phyloP scores from a whole-genome alignment of 2,888 invertebrate species.

The Apeira syringaria region DNA sequence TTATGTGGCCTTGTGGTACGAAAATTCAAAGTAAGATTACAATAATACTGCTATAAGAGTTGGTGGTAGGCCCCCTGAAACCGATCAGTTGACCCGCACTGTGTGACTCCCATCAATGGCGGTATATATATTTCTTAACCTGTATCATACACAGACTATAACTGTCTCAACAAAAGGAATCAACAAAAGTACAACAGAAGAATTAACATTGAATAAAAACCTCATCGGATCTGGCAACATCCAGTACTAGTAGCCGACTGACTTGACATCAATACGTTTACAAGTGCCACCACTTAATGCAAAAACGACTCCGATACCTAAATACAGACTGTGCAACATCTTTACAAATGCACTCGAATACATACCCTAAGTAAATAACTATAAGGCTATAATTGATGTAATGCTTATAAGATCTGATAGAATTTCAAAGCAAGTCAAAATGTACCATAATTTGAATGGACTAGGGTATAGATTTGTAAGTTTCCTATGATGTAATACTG shows the following conservation, averaged over 20 bases:
- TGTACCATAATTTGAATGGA: constrained; percentile 9
- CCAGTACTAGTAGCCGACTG: constrained; percentile 16
- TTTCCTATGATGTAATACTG: constrained; percentile 46
- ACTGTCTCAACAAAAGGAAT: too few species aligned
- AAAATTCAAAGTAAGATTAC: too few species aligned
- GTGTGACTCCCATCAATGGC: too few species aligned
- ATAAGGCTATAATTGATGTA: constrained; percentile 6
- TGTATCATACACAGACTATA: too few species aligned
- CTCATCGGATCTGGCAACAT: constrained; percentile 14
- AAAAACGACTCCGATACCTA: constrained; percentile 25
- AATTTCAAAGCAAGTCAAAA: constrained; percentile 8
- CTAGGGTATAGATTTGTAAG: constrained; percentile 24
- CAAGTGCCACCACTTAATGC: constrained; percentile 21
- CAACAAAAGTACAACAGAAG: too few species aligned
- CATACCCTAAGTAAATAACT: constrained; percentile 1
- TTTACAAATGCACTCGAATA: constrained; percentile 9
- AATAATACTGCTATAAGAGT: too few species aligned
- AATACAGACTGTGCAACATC: constrained; percentile 7
- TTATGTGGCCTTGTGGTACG: too few species aligned
- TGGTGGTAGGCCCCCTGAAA: too few species aligned
- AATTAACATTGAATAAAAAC: constrained; percentile 1
- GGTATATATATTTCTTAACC: too few species aligned
- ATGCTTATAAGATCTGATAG: background rate
- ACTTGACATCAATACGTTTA: constrained; percentile 23
- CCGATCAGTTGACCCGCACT: too few species aligned